A percentile compares a stretch with the other conserved stretches of the same genome.
Conservation (phyloP, 2,797 vertebrate species). For the Enteromius thamalakanensis region DNA sequence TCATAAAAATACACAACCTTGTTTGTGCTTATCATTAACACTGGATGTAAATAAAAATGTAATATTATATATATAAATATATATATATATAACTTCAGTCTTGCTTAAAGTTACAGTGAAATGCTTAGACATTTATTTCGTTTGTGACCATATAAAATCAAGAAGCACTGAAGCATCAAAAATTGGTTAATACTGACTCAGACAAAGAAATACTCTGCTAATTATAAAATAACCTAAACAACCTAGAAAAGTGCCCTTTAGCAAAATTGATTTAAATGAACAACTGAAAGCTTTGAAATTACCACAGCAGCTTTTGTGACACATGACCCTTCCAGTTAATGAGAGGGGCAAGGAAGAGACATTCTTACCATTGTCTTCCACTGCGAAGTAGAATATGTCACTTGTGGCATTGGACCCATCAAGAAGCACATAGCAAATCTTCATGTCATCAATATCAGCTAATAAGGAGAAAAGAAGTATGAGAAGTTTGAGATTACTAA, state of each 20-base stretch:
- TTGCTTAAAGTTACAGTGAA: no score
- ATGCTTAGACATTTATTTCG: no score
- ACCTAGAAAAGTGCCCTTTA: constrained; percentile 39
- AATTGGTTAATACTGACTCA: background rate
- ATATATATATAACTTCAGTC: no score
- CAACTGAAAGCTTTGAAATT: constrained; percentile 56
- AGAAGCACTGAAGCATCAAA: background rate
- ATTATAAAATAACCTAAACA: constrained; percentile 59
- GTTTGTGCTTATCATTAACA: background rate
- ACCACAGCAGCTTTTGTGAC: constrained; percentile 25
- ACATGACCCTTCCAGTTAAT: constrained; percentile 33
- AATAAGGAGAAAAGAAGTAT: constrained; percentile 33
- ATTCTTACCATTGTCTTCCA: constrained; percentile 85
- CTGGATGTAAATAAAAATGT: background rate
- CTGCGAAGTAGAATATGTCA: constrained; percentile 87
- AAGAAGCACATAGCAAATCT: constrained; percentile 83
- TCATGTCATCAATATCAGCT: constrained; percentile 89
- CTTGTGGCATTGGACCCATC: constrained; percentile 82
- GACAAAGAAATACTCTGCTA: constrained; percentile 64
- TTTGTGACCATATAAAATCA: background rate
- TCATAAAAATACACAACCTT: background rate
- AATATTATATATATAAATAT: background rate
- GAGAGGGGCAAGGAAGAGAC: constrained; percentile 14
- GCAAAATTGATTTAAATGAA: constrained; percentile 62
- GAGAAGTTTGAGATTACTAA: background rate